Conservation (phyloP, 2,113 vertebrate species). For the Herpailurus yagouaroundi region DNA sequence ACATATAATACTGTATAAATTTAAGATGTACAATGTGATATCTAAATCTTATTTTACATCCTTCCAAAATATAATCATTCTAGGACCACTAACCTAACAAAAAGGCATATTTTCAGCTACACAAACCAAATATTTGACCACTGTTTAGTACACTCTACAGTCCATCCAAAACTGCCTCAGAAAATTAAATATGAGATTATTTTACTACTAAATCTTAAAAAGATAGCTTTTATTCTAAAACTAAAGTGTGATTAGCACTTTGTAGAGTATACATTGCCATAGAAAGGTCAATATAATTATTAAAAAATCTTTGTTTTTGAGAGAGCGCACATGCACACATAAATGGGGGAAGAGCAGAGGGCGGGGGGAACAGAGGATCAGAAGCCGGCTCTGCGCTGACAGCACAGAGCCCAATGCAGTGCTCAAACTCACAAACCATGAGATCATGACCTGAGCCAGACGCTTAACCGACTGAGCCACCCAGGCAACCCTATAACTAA, state of each 20-base stretch:
- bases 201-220: neutral
- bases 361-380: too few relatives aligned
- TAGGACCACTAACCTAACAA: neutral
- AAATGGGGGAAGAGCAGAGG: too few relatives aligned
- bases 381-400: too few relatives aligned
- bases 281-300: neutral
- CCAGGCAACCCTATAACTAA: neutral
- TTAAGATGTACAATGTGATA: neutral
- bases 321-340: too few relatives aligned
- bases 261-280: neutral
- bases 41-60: neutral
- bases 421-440: too few relatives aligned
- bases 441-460: too few relatives aligned
- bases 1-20: neutral
- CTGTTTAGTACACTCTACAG: neutral
- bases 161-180: neutral
- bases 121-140: neutral
- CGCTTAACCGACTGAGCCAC: too few relatives aligned
- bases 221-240: neutral
- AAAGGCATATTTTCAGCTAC: neutral
- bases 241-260: neutral
- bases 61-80: neutral
- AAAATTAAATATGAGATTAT: neutral
- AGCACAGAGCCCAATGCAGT: too few relatives aligned
- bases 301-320: too few relatives aligned